These are phyloP conservation scores for Aricia agestis DNA, from an alignment of 1,140 invertebrate genomes.

Conservation along the genomic window DNA sequence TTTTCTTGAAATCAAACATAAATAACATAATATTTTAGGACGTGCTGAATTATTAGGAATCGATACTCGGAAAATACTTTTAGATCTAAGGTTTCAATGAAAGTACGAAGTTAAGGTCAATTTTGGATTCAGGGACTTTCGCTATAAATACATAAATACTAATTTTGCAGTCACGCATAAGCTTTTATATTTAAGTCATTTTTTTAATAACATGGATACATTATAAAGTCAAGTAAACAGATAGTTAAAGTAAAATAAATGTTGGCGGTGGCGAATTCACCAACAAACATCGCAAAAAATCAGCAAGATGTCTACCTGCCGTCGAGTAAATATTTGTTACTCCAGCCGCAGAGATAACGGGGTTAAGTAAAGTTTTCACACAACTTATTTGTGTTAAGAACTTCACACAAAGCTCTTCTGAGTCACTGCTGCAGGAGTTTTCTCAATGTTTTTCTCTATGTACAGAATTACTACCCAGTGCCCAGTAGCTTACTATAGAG, in stretches of 20 bases:
- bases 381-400: constrained; percentile 37
- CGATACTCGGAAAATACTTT: neutral
- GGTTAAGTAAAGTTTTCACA: constrained; percentile 37
- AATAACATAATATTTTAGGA: neutral
- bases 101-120: neutral
- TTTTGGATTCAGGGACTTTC: neutral
- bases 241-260: too few relatives aligned
- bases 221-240: too few relatives aligned
- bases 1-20: constrained; percentile 19
- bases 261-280: too few relatives aligned
- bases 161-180: too few relatives aligned
- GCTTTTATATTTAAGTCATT: too few relatives aligned
- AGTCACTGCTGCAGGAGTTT: constrained; percentile 2
- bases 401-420: constrained; percentile 34
- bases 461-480: too few relatives aligned
- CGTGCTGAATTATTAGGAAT: too few relatives aligned
- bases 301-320: too few relatives aligned
- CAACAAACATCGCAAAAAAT: too few relatives aligned
- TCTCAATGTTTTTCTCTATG: neutral
- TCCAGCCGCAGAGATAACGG: constrained; percentile 35
- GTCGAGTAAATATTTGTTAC: constrained; percentile 19
- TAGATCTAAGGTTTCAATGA: neutral
- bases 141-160: too few relatives aligned
- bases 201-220: too few relatives aligned
- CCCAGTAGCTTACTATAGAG: too few relatives aligned